Percentiles rank a stretch among this genome's conserved stretches.
Conservation (phyloP, 2,797 vertebrate genomes). For the Galaxias olidus region DNA sequence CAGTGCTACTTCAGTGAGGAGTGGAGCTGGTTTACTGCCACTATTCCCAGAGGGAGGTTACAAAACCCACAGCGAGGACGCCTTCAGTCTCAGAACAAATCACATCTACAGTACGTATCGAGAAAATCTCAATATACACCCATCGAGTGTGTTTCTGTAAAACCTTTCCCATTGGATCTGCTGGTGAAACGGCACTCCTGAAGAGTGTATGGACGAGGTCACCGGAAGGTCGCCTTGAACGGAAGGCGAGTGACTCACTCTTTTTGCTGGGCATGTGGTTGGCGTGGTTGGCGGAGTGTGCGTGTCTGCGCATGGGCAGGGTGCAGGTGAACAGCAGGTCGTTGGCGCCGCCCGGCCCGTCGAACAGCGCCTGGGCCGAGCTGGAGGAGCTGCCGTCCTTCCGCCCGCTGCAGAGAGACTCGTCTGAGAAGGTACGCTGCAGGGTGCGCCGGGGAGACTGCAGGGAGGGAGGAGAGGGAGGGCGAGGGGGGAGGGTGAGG, state of each 20-base stretch:
- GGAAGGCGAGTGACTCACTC: conserved; percentile 64
- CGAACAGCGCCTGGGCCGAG: conserved; percentile 53
- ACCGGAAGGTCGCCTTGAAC: too few species aligned
- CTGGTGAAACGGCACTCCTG: too few species aligned
- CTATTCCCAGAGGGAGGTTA: too few species aligned
- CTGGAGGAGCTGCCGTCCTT: conserved; percentile 80
- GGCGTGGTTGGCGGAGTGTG: conserved; percentile 53
- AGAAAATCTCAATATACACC: too few species aligned
- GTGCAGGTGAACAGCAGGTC: conserved; percentile 88
- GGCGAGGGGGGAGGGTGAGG: not conserved
- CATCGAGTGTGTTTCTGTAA: too few species aligned
- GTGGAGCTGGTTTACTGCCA: too few species aligned
- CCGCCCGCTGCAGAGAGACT: conserved; percentile 90
- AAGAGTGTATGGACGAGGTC: too few species aligned
- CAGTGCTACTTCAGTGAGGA: too few species aligned
- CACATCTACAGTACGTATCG: too few species aligned
- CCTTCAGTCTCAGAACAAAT: too few species aligned
- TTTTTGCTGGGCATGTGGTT: conserved; percentile 77
- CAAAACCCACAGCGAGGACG: too few species aligned
- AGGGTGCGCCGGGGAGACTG: conserved; percentile 84
- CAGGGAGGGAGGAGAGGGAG: not conserved
- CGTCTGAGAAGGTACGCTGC: conserved; percentile 90
- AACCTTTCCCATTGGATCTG: too few species aligned
- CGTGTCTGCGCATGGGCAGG: conserved; percentile 82
- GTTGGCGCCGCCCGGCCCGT: conserved; percentile 67